These are phyloP conservation scores for Cosmia pyralina DNA, from an alignment of 2,888 invertebrate species.

Conservation along the genomic window DNA sequence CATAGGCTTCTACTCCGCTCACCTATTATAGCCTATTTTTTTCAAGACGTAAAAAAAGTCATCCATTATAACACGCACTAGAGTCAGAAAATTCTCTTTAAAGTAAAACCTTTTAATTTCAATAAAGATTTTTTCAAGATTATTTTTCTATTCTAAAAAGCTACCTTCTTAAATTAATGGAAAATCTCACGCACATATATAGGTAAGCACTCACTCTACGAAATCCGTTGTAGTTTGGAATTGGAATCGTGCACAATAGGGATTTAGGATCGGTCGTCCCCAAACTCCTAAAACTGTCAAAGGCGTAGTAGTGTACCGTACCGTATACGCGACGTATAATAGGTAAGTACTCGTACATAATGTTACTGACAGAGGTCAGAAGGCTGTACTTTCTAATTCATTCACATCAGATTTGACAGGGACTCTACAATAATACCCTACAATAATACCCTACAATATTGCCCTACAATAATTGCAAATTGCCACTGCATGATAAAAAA, in stretches of 20 bases:
- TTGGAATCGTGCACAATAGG: slow-evolving; percentile 48
- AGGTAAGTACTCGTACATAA: neutral
- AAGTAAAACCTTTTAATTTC: neutral
- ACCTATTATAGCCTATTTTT: too few species aligned
- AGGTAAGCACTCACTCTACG: neutral
- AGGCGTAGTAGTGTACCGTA: slow-evolving; percentile 22
- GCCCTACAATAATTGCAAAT: too few species aligned
- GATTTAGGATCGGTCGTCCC: slow-evolving; percentile 28
- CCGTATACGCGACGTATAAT: neutral
- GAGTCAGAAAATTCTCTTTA: neutral
- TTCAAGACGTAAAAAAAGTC: too few species aligned
- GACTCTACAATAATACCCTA: too few species aligned
- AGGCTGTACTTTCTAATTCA: neutral
- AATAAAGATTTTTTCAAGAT: neutral
- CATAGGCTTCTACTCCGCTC: too few species aligned
- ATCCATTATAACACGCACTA: neutral
- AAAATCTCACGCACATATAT: neutral
- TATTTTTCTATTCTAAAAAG: neutral
- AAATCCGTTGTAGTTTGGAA: slow-evolving; percentile 45
- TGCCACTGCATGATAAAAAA: too few species aligned
- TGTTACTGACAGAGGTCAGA: slow-evolving; percentile 19
- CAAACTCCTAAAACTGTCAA: slow-evolving; percentile 36
- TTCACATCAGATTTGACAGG: neutral
- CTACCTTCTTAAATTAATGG: neutral
- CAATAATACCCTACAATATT: too few species aligned